Percentiles rank a stretch among this genome's conserved stretches.
These are phyloP conservation scores for Ariopsis seemanni DNA, from an alignment of 2,113 vertebrate species.

Conservation along the genomic window DNA sequence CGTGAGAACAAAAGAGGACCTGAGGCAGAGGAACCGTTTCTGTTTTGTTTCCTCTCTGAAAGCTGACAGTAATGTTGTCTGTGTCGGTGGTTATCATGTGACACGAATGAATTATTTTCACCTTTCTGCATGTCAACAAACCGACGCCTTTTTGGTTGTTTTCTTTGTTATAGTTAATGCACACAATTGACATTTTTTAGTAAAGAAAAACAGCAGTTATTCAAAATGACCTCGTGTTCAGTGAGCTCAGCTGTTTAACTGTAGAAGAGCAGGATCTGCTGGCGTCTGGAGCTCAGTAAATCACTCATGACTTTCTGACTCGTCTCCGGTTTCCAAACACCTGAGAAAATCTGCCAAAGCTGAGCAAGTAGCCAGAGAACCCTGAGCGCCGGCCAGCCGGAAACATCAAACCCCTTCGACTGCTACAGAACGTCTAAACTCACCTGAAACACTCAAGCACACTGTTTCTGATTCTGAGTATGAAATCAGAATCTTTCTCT, in stretches of 20 bases:
- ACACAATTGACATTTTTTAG: background rate
- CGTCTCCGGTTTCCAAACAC: constrained; percentile 30
- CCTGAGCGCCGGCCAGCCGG: background rate
- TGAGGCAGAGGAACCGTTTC: background rate
- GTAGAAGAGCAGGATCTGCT: background rate
- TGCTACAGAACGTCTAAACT: background rate
- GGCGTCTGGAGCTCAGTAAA: constrained; percentile 6
- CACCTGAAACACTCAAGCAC: background rate
- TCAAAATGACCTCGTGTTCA: constrained; percentile 43
- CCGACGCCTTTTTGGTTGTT: background rate
- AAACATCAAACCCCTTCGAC: background rate
- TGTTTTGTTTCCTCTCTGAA: background rate
- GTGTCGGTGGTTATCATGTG: background rate
- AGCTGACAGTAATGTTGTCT: background rate
- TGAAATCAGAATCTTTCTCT: background rate
- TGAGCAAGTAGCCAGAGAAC: background rate
- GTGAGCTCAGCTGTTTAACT: constrained; percentile 52
- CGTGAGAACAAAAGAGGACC: constrained; percentile 45
- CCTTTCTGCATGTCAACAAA: too few species aligned
- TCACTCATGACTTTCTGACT: constrained; percentile 12
- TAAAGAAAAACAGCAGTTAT: constrained; percentile 19
- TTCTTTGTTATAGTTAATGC: background rate
- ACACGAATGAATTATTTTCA: background rate
- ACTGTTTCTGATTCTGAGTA: background rate
- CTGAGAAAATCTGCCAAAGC: background rate